Base-by-base conservation (phyloP, 2,888 invertebrate species). In the Philereme vetulata region DNA sequence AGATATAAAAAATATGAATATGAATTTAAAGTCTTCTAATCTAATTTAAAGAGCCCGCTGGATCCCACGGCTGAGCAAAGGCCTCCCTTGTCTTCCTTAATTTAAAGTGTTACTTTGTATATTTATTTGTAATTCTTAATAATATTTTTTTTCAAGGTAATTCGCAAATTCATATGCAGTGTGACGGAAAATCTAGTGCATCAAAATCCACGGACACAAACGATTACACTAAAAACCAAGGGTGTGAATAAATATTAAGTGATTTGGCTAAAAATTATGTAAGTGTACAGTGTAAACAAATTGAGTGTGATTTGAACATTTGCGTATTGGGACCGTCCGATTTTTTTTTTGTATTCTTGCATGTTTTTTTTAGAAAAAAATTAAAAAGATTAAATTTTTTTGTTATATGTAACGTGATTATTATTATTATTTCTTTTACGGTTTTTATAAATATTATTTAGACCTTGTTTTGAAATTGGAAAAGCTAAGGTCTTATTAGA, bases 151-250 rank as follows among this genome's bases (percentile, higher is more conserved):
- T 67, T 68, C 51, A 62, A 86, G 86, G 80, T 47, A 81, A 77
- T 60, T 72, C 82, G 8, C 70, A 80, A 51, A 75, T 73, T 11
- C 82, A 76, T 57, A 68, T 72, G 52, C 62, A 70, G 4, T 73
- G 71, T 72, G 86, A 86, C 21, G 62, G 64, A 36, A 86, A 83
- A 70, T 70, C 67, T 33, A 75, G 77, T 78, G 79, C 74, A 49
- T 70, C 78, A 44, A 86, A 85, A 75, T 69, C 82, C 0, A 78
- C 80, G 8, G 86, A 85, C 50, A 78, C 80, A 3, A 75, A 74
- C 70, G 84, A 85, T 71, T 79, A 81, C 48, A 64, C 67, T 5
- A 78, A 78, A 72, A 71, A 80, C 62, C 56, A 78, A 78, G 63
- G 76, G 55, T 81, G 79, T 55, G 78, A 78, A 57, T 80, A 73